Evolutionary conservation across 92 coral and sea anemone genomes (phyloP), one percentile per base, ranked within the genome.

Genomic region (Bergia puertoricense): DNA sequence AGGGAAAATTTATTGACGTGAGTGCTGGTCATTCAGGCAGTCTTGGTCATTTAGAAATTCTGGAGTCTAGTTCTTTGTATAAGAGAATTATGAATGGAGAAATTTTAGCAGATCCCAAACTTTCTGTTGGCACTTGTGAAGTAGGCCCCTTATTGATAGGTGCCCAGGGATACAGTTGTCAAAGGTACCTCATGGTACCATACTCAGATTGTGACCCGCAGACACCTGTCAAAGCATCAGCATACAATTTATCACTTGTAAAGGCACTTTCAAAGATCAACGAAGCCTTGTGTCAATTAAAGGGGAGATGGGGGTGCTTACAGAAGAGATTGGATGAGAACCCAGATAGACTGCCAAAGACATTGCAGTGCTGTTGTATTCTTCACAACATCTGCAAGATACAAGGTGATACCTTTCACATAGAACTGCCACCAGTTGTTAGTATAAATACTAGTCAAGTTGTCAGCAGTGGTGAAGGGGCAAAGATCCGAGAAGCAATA

Each of bases 371-470:
- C 51, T 76, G 80, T 42, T 76, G 80, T 42, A 76, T 76, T 76
- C 80, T 76, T 76, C 80, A 76, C 38, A 76, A 76, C 36, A 76
- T 76, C 46, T 76, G 80, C 46, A 43, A 76, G 50, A 76, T 76
- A 51, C 80, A 76, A 76, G 80, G 54, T 1, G 80, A 76, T 43
- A 42, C 54, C 23, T 76, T 76, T 76, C 51, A 76, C 8, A 5
- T 42, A 14, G 80, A 76, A 5, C 38, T 45, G 22, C 16, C 54
- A 4, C 80, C 80, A 1, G 48, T 76, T 4, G 13, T 76, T 43
- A 76, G 80, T 76, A 30, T 76, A 40, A 76, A 18, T 16, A 76
- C 80, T 18, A 76, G 80, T 76, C 48, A 38, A 76, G 48, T 76
- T 4, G 54, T 76, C 20, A 76, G 80, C 51, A 76, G 80, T 42